Evolutionary conservation across 1,140 invertebrate species (phyloP).

Genomic region (Zaprionus nigranus): DNA sequence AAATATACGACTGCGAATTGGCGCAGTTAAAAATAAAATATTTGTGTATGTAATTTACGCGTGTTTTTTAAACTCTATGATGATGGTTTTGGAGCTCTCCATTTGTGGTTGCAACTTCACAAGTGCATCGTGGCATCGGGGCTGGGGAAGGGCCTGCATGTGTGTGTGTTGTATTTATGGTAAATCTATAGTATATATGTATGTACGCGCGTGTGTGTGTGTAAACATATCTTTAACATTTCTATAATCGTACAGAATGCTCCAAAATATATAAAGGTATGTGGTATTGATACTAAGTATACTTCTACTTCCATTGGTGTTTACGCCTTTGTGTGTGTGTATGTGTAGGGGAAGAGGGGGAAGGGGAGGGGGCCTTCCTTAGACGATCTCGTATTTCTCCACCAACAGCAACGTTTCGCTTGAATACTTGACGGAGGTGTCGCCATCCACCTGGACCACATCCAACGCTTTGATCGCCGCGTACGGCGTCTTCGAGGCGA

Average conservation of each 20-base stretch:
- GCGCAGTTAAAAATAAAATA: slow-evolving; percentile 27
- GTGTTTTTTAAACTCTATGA: slow-evolving; percentile 39
- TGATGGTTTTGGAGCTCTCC: slow-evolving; percentile 36
- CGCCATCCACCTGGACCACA: slow-evolving; percentile 92
- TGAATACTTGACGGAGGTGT: slow-evolving; percentile 93
- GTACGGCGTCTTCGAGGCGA: slow-evolving; percentile 94
- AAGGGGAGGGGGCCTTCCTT: slow-evolving; percentile 73
- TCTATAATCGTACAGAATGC: slow-evolving; percentile 38
- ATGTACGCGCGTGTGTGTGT: slow-evolving; percentile 11
- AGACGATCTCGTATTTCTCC: slow-evolving; percentile 98
- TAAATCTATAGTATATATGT: slow-evolving; percentile 13
- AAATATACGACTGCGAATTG: slow-evolving; percentile 6
- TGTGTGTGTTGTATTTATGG: neutral
- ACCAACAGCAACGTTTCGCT: slow-evolving; percentile 93
- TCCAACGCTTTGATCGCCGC: slow-evolving; percentile 93
- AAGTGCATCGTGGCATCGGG: slow-evolving; percentile 9
- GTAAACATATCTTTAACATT: slow-evolving; percentile 33
- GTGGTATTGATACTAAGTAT: slow-evolving; percentile 46
- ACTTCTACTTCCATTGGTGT: slow-evolving; percentile 28
- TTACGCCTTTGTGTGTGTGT: too few species aligned
- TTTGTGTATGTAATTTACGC: slow-evolving; percentile 33
- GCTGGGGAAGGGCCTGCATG: too few species aligned
- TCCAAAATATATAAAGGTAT: slow-evolving; percentile 35
- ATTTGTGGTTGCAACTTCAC: slow-evolving; percentile 26
- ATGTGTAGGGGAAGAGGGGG: neutral